Base-by-base conservation (phyloP, 2,797 vertebrate genomes). In the Notolepis coatsorum region DNA sequence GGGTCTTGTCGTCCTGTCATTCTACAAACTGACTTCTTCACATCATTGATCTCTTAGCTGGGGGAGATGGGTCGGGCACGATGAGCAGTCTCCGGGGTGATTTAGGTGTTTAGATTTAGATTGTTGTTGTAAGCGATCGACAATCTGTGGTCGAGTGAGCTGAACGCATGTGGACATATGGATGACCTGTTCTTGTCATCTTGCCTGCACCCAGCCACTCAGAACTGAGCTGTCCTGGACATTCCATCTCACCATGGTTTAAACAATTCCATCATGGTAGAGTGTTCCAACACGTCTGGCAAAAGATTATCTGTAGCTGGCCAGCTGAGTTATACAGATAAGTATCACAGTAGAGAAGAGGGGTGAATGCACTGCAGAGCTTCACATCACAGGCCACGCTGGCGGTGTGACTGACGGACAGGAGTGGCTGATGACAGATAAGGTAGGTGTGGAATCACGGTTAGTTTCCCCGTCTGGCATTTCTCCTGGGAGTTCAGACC, bases 361-460 rank as follows among this genome's bases (percentile, higher is more conserved):
- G 20, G 28, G 18, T 4, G 10, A 21, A 24, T 42, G 35, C 48
- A 50, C 37, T 41, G 18, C 37, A 46, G 13, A 1, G 30, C 54
- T 28, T 33, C 41, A 48, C 37, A 56, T 65, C 41, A 31, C 51
- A 24, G 13, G 43, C 46, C 49, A 10, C 41, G 30, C 5, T n/a
- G 37, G 39, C 30, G 38, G 33, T 55, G 50, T 56, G 74, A 73
- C 43, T 56, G 74, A 73, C 43, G 50, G 72, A 71, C 63, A 63
- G 68, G 82, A 80, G 72, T 80, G 76, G 48, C 60, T 63, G 68
- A 59, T 51, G 27, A 30, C 54, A 61, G 74, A 77, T 63, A 67
- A 46, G 39, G 49, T 43, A 35, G 51, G 69, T 42, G 47, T 5
- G 33, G 24, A 49, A 46, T 50, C 48, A 13, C 20, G 53, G 4